phyloP scores from a whole-genome alignment of 2,888 invertebrate genomes.

The Rotaria socialis region DNA sequence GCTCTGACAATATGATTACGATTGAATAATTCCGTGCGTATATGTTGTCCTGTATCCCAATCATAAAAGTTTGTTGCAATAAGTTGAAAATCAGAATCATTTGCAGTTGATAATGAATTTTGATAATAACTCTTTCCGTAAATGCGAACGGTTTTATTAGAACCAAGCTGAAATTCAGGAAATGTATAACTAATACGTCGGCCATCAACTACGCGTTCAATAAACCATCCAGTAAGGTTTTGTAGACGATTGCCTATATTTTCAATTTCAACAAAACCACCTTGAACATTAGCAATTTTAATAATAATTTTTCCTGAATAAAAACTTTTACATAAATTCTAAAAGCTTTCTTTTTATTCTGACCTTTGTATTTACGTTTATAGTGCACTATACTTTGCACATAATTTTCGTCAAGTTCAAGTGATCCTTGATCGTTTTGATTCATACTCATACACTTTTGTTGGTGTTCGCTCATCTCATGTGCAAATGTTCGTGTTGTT shows the following conservation, averaged over 20 bases:
- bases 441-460: not conserved
- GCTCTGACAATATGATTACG: not conserved
- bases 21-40: not conserved
- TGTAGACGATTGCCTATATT: not conserved
- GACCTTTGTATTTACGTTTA: slow-evolving; percentile 28
- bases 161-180: not conserved
- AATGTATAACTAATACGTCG: not conserved
- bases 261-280: slow-evolving; percentile 24
- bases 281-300: not conserved
- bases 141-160: not conserved
- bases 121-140: not conserved
- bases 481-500: not conserved
- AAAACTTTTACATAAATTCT: no score
- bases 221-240: slow-evolving; percentile 7
- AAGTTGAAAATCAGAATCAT: not conserved
- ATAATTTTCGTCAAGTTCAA: not conserved
- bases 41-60: not conserved
- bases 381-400: not conserved
- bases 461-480: not conserved
- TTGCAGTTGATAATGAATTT: not conserved
- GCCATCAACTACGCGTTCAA: not conserved
- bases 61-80: not conserved
- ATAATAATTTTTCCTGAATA: not conserved
- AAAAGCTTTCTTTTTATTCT: not conserved
- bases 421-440: not conserved